Conservation (phyloP, 2,888 invertebrate genomes). For the Hirudinaria manillensis region DNA sequence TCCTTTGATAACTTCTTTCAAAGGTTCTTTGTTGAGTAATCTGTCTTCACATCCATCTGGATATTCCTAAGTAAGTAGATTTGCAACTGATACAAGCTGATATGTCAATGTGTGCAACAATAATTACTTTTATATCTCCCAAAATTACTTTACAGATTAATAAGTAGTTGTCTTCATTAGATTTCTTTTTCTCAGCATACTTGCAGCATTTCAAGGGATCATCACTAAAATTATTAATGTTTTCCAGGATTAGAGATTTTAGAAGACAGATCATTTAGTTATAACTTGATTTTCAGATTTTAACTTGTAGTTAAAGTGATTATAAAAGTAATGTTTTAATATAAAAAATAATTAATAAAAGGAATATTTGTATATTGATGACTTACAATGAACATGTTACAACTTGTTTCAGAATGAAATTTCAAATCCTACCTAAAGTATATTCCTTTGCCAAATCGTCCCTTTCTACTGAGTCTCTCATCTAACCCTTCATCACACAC, state of each 20-base stretch:
- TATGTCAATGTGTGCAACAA: neutral
- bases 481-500: constrained; percentile 48
- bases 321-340: no score
- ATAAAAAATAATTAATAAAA: no score
- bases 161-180: constrained; percentile 38
- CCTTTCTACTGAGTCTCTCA: constrained; percentile 43
- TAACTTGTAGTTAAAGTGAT: no score
- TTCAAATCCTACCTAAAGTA: constrained; percentile 44
- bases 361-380: no score
- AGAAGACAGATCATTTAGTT: neutral
- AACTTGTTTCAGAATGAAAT: no score
- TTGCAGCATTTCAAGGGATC: constrained; percentile 45
- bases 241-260: no score
- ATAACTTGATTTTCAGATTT: no score
- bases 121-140: constrained; percentile 44
- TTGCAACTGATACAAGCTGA: neutral
- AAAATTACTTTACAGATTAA: constrained; percentile 45
- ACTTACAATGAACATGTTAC: no score
- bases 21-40: constrained; percentile 43
- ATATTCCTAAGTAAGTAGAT: constrained; percentile 39
- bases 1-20: constrained; percentile 37
- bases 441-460: constrained; percentile 46
- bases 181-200: constrained; percentile 39
- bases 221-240: constrained; percentile 41
- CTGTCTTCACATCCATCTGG: constrained; percentile 41